Conservation (phyloP, 2,888 invertebrate genomes). For the Caenorhabditis afra region DNA sequence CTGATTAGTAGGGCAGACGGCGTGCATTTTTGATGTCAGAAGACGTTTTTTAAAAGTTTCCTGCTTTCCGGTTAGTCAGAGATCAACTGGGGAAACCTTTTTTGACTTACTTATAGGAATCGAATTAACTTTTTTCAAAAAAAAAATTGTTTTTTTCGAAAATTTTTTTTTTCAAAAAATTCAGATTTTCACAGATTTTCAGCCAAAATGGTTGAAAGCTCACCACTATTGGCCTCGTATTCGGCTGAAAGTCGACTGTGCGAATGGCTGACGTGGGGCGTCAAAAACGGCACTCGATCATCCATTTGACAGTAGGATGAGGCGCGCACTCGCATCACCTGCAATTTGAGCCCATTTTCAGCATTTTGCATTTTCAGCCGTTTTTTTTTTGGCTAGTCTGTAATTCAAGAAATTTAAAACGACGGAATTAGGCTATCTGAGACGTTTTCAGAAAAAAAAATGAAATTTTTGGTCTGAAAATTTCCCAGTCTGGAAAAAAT, state of each 20-base stretch:
- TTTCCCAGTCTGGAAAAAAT: no score
- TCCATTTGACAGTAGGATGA: slow-evolving; percentile 68
- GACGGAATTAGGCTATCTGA: no score
- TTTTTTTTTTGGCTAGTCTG: no score
- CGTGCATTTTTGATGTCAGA: slow-evolving; percentile 17
- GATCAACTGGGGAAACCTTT: not conserved
- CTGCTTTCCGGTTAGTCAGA: no score
- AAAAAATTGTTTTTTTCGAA: not conserved
- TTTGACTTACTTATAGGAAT: not conserved
- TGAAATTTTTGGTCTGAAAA: no score
- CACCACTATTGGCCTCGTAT: slow-evolving; percentile 33
- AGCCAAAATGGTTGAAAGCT: slow-evolving; percentile 7
- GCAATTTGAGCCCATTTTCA: not conserved
- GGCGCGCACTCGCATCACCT: slow-evolving; percentile 63
- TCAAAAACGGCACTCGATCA: slow-evolving; percentile 59
- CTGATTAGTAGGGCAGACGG: slow-evolving; percentile 28
- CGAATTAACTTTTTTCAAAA: no score
- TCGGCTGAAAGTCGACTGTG: slow-evolving; percentile 26
- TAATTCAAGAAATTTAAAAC: no score
- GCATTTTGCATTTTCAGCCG: not conserved
- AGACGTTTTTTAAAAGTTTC: not conserved
- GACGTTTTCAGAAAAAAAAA: no score
- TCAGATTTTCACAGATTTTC: not conserved
- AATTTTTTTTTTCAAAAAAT: not conserved
- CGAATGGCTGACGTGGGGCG: slow-evolving; percentile 37